Evolutionary conservation across 2,797 vertebrate genomes (phyloP), one percentile per base, ranked within the genome.

Genomic region (Atherinosoma microstoma): DNA sequence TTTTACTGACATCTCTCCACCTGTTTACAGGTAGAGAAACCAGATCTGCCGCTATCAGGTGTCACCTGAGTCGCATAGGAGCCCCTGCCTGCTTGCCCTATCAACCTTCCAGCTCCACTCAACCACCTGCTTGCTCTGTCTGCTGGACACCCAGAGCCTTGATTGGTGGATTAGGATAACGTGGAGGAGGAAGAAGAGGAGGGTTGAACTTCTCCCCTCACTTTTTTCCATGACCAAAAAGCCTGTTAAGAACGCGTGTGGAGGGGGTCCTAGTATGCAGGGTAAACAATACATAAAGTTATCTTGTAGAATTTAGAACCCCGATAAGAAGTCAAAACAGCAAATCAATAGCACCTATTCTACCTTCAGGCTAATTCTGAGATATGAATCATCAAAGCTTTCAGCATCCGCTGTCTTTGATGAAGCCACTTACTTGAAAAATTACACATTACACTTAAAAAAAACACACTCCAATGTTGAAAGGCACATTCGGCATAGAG

Each of bases 1-100:
- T 51, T 30, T 66, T 18, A 49, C 56, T 70, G 30, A 74, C 57
- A 67, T 38, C 49, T n/a, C 29, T 67, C 16, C 51, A 32, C 66
- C 45, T 67, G 65, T 54, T 57, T 53, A 47, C 61, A 58, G 58
- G 68, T 69, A 54, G 58, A 58, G 91, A 89, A 88, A 89, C 84
- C 45, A 67, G 83, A 91, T 85, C 77, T 64, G 35, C 29, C 11
- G 18, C 57, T 75, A 84, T 90, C 80, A 75, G 60, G 70, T 91
- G 65, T 83, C 84, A 57, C 32, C 67, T 54, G 35, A 69, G 29
- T 63, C 56, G 42, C 36, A 2, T 34, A 35, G 40, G 29, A 59
- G 53, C 32, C 71, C 47, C 69, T 74, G 35, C 54, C 56, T 67
- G 16, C 35, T 49, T 20, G 24, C 34, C 38, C 60, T 27, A 20